Percentiles rank a stretch among this genome's conserved stretches.
phyloP scores from a whole-genome alignment of 2,888 invertebrate genomes.

The Drosophila paranaensis region DNA sequence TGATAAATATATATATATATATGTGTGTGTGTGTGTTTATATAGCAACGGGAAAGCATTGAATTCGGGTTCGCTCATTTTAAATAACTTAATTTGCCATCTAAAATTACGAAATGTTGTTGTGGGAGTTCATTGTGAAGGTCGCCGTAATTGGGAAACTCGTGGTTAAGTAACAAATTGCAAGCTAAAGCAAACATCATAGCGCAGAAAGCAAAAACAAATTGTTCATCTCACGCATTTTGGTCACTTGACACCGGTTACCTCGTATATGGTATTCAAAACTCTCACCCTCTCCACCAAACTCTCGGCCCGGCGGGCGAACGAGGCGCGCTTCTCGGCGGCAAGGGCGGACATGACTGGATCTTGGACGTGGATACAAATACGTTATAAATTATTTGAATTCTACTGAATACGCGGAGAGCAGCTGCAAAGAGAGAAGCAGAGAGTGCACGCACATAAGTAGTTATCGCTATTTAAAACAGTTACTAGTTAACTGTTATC shows the following conservation, averaged over 20 bases:
- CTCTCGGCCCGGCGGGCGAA: slow-evolving; percentile 85
- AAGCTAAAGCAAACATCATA: slow-evolving; percentile 49
- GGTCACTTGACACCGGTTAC: slow-evolving; percentile 84
- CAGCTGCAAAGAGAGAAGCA: slow-evolving; percentile 45
- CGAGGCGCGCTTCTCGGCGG: slow-evolving; percentile 82
- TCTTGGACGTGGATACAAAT: slow-evolving; percentile 1
- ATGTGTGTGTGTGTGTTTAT: background rate
- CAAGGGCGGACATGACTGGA: slow-evolving; percentile 73
- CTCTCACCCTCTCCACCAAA: slow-evolving; percentile 85
- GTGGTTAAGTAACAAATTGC: slow-evolving; percentile 15
- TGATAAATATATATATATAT: slow-evolving; percentile 2
- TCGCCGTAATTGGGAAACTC: slow-evolving; percentile 14
- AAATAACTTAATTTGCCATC: background rate
- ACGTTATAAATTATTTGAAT: slow-evolving; percentile 2
- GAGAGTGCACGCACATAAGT: background rate
- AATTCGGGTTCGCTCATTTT: background rate
- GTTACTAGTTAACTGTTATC: slow-evolving; percentile 15
- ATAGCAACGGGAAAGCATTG: background rate
- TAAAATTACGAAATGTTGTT: slow-evolving; percentile 1
- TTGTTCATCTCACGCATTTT: slow-evolving; percentile 80
- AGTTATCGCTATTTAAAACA: background rate
- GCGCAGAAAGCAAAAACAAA: slow-evolving; percentile 49
- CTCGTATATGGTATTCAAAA: slow-evolving; percentile 85
- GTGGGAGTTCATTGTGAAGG: background rate
- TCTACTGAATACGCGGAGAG: slow-evolving; percentile 5